Conservation (phyloP, 2,888 invertebrate species). For the Ormyrus nitidulus region DNA sequence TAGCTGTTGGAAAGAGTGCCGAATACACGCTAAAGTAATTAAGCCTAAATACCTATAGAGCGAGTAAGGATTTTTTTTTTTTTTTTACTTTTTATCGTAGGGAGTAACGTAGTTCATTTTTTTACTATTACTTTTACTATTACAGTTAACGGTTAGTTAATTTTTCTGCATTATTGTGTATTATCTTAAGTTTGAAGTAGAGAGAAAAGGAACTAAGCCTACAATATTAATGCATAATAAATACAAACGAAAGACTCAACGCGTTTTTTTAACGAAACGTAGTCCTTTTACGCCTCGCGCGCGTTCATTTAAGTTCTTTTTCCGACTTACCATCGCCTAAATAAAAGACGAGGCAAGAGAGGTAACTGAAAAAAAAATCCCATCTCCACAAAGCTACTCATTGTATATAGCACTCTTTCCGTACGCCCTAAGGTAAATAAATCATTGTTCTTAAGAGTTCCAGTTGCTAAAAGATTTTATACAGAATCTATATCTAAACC, state of each 20-base stretch:
- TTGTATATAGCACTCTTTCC: slow-evolving; percentile 65
- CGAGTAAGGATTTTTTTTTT: slow-evolving; percentile 51
- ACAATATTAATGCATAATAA: slow-evolving; percentile 39
- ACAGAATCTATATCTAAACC: slow-evolving; percentile 73
- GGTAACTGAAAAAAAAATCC: slow-evolving; percentile 19
- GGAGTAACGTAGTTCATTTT: slow-evolving; percentile 40
- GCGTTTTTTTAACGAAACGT: slow-evolving; percentile 25
- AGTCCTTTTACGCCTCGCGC: slow-evolving; percentile 41
- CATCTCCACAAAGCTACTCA: slow-evolving; percentile 46
- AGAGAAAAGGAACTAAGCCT: slow-evolving; percentile 7
- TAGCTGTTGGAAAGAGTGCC: slow-evolving; percentile 67
- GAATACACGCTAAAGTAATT: slow-evolving; percentile 57
- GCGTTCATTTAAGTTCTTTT: slow-evolving; percentile 32
- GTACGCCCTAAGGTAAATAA: slow-evolving; percentile 64
- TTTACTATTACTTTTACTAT: slow-evolving; percentile 40
- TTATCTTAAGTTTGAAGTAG: slow-evolving; percentile 32
- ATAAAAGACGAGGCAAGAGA: slow-evolving; percentile 2
- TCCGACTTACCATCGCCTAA: slow-evolving; percentile 37
- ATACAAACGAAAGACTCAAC: slow-evolving; percentile 29
- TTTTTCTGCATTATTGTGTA: slow-evolving; percentile 33
- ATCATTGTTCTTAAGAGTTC: slow-evolving; percentile 72
- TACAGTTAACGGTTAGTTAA: slow-evolving; percentile 29
- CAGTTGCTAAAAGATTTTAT: slow-evolving; percentile 73
- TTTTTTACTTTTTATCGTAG: slow-evolving; percentile 54
- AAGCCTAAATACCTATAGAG: slow-evolving; percentile 35